A percentile compares a stretch with the other conserved stretches of the same genome.
Conservation (phyloP, 37 sponge, comb jelly and placozoan genomes). For the Diacarnus erythraeanus region DNA sequence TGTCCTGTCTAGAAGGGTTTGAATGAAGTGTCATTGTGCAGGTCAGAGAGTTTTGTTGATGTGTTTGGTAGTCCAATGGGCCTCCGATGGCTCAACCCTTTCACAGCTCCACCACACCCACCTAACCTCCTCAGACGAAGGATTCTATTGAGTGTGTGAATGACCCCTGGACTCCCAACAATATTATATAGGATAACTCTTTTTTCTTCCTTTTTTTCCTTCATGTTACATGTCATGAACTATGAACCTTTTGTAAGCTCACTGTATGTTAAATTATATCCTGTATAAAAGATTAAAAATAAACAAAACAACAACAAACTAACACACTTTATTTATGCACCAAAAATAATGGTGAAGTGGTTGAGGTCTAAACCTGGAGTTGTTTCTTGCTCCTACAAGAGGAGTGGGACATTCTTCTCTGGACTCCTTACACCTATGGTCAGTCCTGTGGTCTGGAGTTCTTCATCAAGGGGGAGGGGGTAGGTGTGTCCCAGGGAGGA, state of each 20-base stretch:
- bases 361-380: too few relatives aligned
- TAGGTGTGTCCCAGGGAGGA: not conserved
- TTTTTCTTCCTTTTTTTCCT: too few relatives aligned
- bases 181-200: too few relatives aligned
- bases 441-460: slow-evolving; percentile 3
- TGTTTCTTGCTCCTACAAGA: not conserved
- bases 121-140: slow-evolving; percentile 10
- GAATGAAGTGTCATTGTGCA: slow-evolving; percentile 10
- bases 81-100: slow-evolving; percentile 84
- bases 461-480: slow-evolving; percentile 4
- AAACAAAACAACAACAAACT: too few relatives aligned
- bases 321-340: too few relatives aligned
- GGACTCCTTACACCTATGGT: not conserved
- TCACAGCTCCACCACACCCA: slow-evolving; percentile 63
- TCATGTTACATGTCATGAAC: too few relatives aligned
- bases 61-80: slow-evolving; percentile 80
- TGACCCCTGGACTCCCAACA: not conserved
- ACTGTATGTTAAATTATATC: too few relatives aligned
- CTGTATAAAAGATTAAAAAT: too few relatives aligned
- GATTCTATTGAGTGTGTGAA: slow-evolving; percentile 8
- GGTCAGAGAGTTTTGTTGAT: slow-evolving; percentile 78
- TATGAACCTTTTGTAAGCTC: too few relatives aligned
- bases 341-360: too few relatives aligned
- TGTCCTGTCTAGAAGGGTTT: not conserved
- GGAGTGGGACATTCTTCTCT: not conserved